A percentile compares a stretch with the other conserved stretches of the same genome.
These are phyloP conservation scores for Meiosimyza decipiens DNA, from an alignment of 2,888 invertebrate species.

Conservation along the genomic window DNA sequence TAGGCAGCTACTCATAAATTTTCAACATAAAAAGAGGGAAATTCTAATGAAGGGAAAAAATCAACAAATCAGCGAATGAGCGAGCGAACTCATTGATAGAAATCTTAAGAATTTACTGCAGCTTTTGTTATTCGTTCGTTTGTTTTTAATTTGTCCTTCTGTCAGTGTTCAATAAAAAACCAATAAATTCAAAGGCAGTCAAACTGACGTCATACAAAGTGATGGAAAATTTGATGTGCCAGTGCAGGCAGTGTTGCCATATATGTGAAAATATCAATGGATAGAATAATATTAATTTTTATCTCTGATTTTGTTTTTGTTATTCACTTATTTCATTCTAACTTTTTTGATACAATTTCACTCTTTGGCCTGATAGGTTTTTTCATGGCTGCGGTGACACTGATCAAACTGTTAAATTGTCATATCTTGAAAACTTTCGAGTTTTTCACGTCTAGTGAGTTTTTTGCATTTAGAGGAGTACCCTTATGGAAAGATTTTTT, in stretches of 20 bases:
- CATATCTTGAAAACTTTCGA: too few species aligned
- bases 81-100: constrained; percentile 32
- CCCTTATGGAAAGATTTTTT: too few species aligned
- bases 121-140: neutral
- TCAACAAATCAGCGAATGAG: constrained; percentile 21
- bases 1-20: constrained; percentile 34
- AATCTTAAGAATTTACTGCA: constrained; percentile 45
- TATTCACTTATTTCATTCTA: too few species aligned
- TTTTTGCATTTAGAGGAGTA: too few species aligned
- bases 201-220: constrained; percentile 13
- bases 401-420: too few species aligned
- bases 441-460: too few species aligned
- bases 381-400: too few species aligned
- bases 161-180: constrained; percentile 63
- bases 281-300: too few species aligned
- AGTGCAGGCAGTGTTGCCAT: constrained; percentile 1
- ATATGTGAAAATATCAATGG: neutral
- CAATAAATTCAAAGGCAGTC: constrained; percentile 48
- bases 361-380: too few species aligned
- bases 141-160: constrained; percentile 60
- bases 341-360: too few species aligned
- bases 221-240: constrained; percentile 12
- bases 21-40: constrained; percentile 22
- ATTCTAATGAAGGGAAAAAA: constrained; percentile 12
- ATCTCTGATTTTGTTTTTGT: too few species aligned